These are phyloP conservation scores for Ligdia adustata DNA, from an alignment of 2,888 invertebrate species.

Conservation along the genomic window DNA sequence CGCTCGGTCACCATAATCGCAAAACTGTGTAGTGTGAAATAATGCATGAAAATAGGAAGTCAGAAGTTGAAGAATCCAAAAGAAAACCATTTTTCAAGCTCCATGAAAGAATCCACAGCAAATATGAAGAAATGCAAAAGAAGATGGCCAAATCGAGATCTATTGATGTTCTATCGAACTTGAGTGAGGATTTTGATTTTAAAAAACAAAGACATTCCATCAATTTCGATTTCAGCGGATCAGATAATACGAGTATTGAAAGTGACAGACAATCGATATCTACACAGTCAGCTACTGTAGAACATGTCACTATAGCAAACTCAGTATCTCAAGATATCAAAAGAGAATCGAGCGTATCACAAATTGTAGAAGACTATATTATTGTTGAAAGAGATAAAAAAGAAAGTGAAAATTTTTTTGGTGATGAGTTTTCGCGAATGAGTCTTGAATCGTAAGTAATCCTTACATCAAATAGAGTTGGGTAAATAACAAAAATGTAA, in stretches of 20 bases:
- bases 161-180: slow-evolving; percentile 54
- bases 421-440: slow-evolving; percentile 46
- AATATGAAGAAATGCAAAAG: slow-evolving; percentile 70
- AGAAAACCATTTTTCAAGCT: slow-evolving; percentile 61
- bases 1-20: slow-evolving; percentile 15
- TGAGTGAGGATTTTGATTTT: slow-evolving; percentile 52
- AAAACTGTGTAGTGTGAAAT: slow-evolving; percentile 28
- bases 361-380: slow-evolving; percentile 41
- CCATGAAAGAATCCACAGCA: slow-evolving; percentile 66
- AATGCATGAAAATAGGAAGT: slow-evolving; percentile 49
- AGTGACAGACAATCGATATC: slow-evolving; percentile 30
- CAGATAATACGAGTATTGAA: slow-evolving; percentile 38
- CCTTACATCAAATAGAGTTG: no score
- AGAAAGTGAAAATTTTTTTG: slow-evolving; percentile 47
- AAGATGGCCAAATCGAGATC: slow-evolving; percentile 71
- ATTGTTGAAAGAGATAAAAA: slow-evolving; percentile 43
- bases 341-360: slow-evolving; percentile 50
- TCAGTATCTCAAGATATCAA: slow-evolving; percentile 46
- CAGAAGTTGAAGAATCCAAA: slow-evolving; percentile 38
- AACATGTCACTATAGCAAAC: slow-evolving; percentile 49
- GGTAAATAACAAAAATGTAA: no score
- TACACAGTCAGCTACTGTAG: slow-evolving; percentile 43
- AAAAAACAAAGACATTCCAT: slow-evolving; percentile 47
- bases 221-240: slow-evolving; percentile 44
- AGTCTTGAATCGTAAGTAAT: slow-evolving; percentile 70